Evolutionary conservation across 92 coral and sea anemone genomes (phyloP).

Genomic region (Epizoanthus scotinus): DNA sequence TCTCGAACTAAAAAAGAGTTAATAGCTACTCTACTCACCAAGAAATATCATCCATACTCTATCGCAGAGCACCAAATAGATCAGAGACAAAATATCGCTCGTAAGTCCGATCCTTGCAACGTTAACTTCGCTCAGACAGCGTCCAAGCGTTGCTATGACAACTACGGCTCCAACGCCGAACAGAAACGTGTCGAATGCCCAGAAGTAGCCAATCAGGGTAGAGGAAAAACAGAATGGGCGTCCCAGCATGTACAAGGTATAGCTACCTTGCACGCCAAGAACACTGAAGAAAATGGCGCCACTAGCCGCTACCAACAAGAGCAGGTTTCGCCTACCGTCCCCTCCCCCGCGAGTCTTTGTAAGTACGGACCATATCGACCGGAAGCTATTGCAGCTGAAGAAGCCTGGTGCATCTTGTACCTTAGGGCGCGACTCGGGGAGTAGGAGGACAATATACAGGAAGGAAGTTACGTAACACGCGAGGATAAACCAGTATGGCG

Average conservation of each 20-base stretch:
- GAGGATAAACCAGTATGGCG: constrained; percentile 12
- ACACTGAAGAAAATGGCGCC: background rate
- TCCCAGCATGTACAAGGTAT: background rate
- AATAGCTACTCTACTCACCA: constrained; percentile 35
- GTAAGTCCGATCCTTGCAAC: constrained; percentile 53
- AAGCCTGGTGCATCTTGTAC: background rate
- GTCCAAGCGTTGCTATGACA: constrained; percentile 50
- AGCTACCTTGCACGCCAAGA: constrained; percentile 13
- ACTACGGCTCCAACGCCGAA: constrained; percentile 4
- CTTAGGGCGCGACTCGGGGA: background rate
- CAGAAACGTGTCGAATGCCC: background rate
- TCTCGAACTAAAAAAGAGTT: too few relatives aligned
- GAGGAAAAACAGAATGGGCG: constrained; percentile 21
- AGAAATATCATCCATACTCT: constrained; percentile 48
- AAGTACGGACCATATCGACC: background rate
- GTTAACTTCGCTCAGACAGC: constrained; percentile 52
- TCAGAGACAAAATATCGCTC: constrained; percentile 39
- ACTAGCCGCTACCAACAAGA: constrained; percentile 1
- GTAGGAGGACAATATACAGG: background rate
- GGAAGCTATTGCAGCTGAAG: constrained; percentile 15
- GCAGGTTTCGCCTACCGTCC: constrained; percentile 7
- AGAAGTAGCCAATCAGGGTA: constrained; percentile 19
- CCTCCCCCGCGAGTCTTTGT: constrained; percentile 11
- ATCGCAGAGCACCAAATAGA: constrained; percentile 43
- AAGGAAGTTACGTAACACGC: background rate